Evolutionary conservation across 1,140 invertebrate genomes (phyloP).

Genomic region (Augochlora pura): DNA sequence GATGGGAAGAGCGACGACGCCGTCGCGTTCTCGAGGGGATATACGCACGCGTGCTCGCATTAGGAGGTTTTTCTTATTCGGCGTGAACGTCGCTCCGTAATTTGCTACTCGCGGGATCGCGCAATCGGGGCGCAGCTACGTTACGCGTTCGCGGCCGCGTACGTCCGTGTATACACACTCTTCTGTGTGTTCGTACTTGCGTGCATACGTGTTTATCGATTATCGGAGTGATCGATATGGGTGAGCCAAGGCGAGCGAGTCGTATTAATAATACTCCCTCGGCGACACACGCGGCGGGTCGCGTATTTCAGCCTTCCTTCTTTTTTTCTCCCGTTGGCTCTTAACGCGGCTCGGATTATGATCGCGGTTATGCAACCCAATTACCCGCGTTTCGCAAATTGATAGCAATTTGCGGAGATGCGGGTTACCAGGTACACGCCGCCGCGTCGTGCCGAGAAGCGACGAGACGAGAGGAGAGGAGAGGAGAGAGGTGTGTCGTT

Average conservation of each 20-base stretch:
- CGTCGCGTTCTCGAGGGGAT: slow-evolving; percentile 5
- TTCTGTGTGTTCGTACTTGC: too few relatives aligned
- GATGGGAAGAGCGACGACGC: neutral
- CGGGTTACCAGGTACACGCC: slow-evolving; percentile 18
- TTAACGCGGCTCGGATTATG: slow-evolving; percentile 62
- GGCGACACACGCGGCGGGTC: slow-evolving; percentile 20
- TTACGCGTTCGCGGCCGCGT: slow-evolving; percentile 17
- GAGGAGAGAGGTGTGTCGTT: neutral
- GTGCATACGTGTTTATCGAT: slow-evolving; percentile 69
- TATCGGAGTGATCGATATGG: slow-evolving; percentile 73
- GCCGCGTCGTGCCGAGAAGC: neutral
- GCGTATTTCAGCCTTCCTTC: slow-evolving; percentile 45
- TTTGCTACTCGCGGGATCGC: slow-evolving; percentile 37
- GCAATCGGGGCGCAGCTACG: slow-evolving; percentile 28
- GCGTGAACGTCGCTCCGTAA: slow-evolving; percentile 35
- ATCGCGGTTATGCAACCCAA: slow-evolving; percentile 72
- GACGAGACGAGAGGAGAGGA: too few relatives aligned
- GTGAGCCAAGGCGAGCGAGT: slow-evolving; percentile 75
- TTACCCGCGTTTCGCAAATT: slow-evolving; percentile 69
- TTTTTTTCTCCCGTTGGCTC: neutral
- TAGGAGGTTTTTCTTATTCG: slow-evolving; percentile 43
- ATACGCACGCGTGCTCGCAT: slow-evolving; percentile 21
- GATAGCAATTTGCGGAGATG: slow-evolving; percentile 65
- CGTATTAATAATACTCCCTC: slow-evolving; percentile 70
- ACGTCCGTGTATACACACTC: slow-evolving; percentile 64